Evolutionary conservation across 2,113 vertebrate species (phyloP), one percentile per base, ranked within the genome.

Genomic region (Thunnus maccoyii): DNA sequence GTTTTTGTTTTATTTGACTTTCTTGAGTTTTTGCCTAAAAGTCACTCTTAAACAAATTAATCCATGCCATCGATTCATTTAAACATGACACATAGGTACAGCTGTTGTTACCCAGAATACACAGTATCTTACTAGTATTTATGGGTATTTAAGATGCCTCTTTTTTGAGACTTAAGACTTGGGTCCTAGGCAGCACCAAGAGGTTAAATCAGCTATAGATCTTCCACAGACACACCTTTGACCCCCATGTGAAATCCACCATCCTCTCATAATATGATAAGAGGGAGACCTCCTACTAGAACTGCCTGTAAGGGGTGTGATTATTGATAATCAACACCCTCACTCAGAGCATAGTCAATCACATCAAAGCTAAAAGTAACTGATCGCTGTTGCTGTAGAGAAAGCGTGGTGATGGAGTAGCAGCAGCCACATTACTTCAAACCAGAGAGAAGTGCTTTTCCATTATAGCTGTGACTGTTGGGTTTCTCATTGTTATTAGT

Each of bases 251-350:
- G 30, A 83, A 88, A 84, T 73, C 36, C 61, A 41, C 50, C 48
- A 65, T 87, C 84, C 60, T 83, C 71, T 68, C 57, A 58, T 84
- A 69, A 72, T 81, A 63, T 32, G 56, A 84, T 72, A 77, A 64
- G 48, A 67, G 54, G 41, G 15, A 67, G 72, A 55, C 64, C 50
- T 83, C 58, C 18, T 73, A 7, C 72, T 68, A 66, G 54, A 83
- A 58, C 61, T 75, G 87, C 74, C 78, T 71, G 58, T 51, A 27
- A 84, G 75, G 68, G 55, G 32, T 80, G 80, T 82, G 70, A 64
- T 85, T 83, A 93, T 93, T 69, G 91, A 92, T 93, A 88, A 89
- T 84, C 79, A 87, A 89, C 86, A 85, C 73, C 84, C 81, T 70
- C 65, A 55, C 36, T 83, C 65, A 82, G 22, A 68, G 68, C 61